Evolutionary conservation across 2,888 invertebrate species (phyloP).

Genomic region (Mylabris sibirica): DNA sequence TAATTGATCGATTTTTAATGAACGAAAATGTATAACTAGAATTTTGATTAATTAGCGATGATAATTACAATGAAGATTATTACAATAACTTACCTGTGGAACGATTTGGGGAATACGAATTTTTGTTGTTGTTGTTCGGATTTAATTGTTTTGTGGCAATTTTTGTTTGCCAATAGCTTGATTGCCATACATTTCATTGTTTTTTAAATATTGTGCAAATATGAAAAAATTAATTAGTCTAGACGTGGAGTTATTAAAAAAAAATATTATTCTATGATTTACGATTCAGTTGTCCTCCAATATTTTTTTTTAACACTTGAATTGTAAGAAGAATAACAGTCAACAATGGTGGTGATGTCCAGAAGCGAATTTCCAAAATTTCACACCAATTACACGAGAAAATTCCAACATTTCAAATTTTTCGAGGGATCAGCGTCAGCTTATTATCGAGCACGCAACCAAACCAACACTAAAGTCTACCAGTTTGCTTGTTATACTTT

Average conservation of each 20-base stretch:
- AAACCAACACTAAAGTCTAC: conserved; percentile 49
- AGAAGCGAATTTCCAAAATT: not conserved
- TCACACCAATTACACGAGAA: not conserved
- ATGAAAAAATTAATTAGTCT: conserved; percentile 21
- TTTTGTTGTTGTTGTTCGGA: conserved; percentile 15
- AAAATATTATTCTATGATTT: conserved; percentile 33
- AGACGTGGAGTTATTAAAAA: conserved; percentile 30
- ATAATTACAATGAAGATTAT: too few species aligned
- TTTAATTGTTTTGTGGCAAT: conserved; percentile 24
- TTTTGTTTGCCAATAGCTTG: conserved; percentile 45
- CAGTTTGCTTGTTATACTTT: conserved; percentile 41
- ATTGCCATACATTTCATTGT: conserved; percentile 53
- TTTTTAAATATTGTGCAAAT: conserved; percentile 6
- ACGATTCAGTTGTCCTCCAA: conserved; percentile 30
- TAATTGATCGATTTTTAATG: conserved; percentile 2
- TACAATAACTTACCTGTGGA: conserved; percentile 23
- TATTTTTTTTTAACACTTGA: not conserved
- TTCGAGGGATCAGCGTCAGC: conserved; percentile 39
- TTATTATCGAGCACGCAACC: conserved; percentile 54
- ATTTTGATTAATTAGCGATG: conserved; percentile 5
- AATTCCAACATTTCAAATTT: not conserved
- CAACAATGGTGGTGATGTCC: not conserved
- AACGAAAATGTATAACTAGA: conserved; percentile 33
- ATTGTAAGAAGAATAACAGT: not conserved
- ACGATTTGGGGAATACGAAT: conserved; percentile 17